Evolutionary conservation across 2,797 vertebrate genomes (phyloP), one percentile per base, ranked within the genome.

Genomic region (Melanitta fusca): DNA sequence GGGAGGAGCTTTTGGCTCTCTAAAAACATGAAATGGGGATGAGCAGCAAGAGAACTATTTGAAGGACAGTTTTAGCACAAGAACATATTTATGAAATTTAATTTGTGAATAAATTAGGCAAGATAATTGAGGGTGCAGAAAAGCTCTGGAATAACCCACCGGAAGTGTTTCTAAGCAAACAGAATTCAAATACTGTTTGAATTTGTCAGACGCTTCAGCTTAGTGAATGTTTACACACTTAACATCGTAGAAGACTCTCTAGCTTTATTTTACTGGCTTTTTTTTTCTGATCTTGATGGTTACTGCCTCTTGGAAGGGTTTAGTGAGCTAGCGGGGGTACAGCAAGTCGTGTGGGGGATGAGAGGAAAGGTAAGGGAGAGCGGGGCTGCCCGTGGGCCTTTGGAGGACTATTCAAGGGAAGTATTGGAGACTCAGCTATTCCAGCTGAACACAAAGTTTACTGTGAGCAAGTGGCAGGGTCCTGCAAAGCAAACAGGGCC

Each of bases 51-150:
- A 94, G 69, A 86, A 51, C 56, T 91, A 66, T 84, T 84, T 95
- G 66, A 62, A 75, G 49, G 73, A 51, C 5, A 36, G 34, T 86
- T 95, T 72, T 95, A 94, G 57, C 25, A 79, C 61, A 83, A 75
- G 43, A 91, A 74, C 13, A 66, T 39, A 77, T 62, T 22, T 56
- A 10, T 62, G 84, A 49, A 62, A 75, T 89, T 88, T 72, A 81
- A 51, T 88, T 84, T 4, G 54, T 90, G 30, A 86, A 81, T 97
- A 90, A 91, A 86, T 90, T 68, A 80, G 78, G 36, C 47, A 80
- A 70, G 25, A 41, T 81, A 72, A 41, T n/a, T 94, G 51, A 25
- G 19, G 18, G 24, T 28, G 5, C 66, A 72, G 24, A 57, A 61
- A 41, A 86, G 51, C 70, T 78, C 34, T 90, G 66, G 38, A 95